Conservation (phyloP, 2,888 invertebrate genomes). For the Teinopalpus imperialis region DNA sequence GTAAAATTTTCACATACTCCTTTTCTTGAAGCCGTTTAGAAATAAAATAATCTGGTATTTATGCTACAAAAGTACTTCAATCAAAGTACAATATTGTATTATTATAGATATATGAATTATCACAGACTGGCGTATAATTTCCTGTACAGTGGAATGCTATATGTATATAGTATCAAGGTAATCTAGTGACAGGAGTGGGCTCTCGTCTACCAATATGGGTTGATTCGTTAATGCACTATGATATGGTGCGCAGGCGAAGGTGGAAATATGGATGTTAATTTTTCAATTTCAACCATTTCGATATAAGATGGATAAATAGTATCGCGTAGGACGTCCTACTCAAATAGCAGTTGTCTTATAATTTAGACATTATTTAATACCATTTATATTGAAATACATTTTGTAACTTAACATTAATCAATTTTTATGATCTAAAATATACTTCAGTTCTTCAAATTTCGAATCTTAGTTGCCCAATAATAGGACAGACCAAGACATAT, state of each 20-base stretch:
- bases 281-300: slow-evolving; percentile 23
- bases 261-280: slow-evolving; percentile 27
- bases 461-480: too few relatives aligned
- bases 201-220: slow-evolving; percentile 26
- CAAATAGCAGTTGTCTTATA: slow-evolving; percentile 3
- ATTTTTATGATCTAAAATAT: too few relatives aligned
- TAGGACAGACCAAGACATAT: too few relatives aligned
- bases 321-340: slow-evolving; percentile 8
- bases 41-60: too few relatives aligned
- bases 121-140: slow-evolving; percentile 40
- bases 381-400: too few relatives aligned
- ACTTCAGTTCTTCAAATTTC: too few relatives aligned
- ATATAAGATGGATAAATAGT: background rate
- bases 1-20: too few relatives aligned
- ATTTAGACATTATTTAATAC: background rate
- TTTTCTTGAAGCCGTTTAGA: too few relatives aligned
- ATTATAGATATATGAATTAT: background rate
- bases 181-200: slow-evolving; percentile 46
- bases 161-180: slow-evolving; percentile 51
- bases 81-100: background rate
- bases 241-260: slow-evolving; percentile 31
- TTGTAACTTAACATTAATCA: too few relatives aligned
- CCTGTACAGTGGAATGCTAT: slow-evolving; percentile 62
- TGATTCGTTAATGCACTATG: slow-evolving; percentile 30
- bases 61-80: too few relatives aligned